Evolutionary conservation across 2,797 vertebrate genomes (phyloP).

Genomic region (Xenopus petersii): DNA sequence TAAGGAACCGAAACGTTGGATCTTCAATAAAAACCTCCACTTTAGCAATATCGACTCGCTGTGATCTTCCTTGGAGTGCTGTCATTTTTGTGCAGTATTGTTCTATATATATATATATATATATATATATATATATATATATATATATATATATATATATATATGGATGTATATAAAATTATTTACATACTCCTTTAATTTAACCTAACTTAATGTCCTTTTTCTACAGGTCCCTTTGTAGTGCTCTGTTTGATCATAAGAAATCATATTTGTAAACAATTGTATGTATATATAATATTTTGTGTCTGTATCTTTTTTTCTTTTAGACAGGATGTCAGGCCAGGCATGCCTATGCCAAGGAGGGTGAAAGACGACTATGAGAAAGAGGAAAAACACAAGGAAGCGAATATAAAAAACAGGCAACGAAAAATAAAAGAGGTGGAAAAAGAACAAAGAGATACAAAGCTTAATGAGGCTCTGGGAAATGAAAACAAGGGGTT

Average conservation of each 20-base stretch:
- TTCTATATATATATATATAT: no score
- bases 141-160: no score
- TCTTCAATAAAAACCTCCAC: no score
- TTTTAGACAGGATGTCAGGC: constrained; percentile 82
- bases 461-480: constrained; percentile 78
- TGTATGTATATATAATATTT: background rate
- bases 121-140: no score
- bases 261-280: background rate
- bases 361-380: constrained; percentile 74
- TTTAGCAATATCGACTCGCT: no score
- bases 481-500: constrained; percentile 89
- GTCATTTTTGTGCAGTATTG: no score
- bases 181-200: no score
- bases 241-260: background rate
- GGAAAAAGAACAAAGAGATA: constrained; percentile 82
- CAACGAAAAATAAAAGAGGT: constrained; percentile 86
- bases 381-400: constrained; percentile 76
- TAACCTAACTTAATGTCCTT: background rate
- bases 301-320: background rate
- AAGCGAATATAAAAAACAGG: constrained; percentile 80
- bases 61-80: no score
- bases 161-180: no score
- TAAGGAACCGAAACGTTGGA: no score
- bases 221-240: background rate
- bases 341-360: constrained; percentile 83